phyloP scores from a whole-genome alignment of 2,113 vertebrate genomes.

The Menura novaehollandiae region DNA sequence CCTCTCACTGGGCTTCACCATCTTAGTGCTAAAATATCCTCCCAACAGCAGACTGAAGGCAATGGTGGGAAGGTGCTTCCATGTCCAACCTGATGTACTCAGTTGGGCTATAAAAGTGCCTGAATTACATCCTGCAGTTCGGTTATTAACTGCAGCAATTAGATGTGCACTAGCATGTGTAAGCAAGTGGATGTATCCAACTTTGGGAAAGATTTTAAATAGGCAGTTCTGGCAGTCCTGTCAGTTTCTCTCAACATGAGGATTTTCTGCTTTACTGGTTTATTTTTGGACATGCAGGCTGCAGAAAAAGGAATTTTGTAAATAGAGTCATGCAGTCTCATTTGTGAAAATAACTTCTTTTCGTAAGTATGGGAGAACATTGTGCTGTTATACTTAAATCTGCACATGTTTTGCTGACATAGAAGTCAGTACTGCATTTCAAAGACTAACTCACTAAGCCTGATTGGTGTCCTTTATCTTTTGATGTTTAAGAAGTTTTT shows the following conservation, averaged over 20 bases:
- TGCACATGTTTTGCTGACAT: constrained; percentile 40
- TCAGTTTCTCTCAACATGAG: background rate
- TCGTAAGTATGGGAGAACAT: background rate
- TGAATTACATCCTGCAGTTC: background rate
- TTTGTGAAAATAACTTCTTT: background rate
- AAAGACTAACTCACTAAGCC: background rate
- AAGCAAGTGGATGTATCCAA: background rate
- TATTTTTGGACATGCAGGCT: background rate
- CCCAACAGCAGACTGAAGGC: background rate
- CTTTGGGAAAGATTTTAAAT: background rate
- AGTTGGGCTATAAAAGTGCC: background rate
- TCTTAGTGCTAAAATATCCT: background rate
- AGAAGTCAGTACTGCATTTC: background rate
- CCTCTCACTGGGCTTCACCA: background rate
- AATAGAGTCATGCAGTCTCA: background rate
- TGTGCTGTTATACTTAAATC: background rate
- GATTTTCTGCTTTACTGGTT: constrained; percentile 19
- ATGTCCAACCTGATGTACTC: background rate
- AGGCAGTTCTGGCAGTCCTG: background rate
- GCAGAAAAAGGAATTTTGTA: background rate
- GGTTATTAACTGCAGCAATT: background rate
- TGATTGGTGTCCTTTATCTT: constrained; percentile 6
- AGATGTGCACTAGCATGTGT: background rate
- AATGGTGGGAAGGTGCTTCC: background rate
- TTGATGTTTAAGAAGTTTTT: background rate